A percentile compares a stretch with the other conserved stretches of the same genome.
phyloP scores from a whole-genome alignment of 2,888 invertebrate species.

The Salticus scenicus region DNA sequence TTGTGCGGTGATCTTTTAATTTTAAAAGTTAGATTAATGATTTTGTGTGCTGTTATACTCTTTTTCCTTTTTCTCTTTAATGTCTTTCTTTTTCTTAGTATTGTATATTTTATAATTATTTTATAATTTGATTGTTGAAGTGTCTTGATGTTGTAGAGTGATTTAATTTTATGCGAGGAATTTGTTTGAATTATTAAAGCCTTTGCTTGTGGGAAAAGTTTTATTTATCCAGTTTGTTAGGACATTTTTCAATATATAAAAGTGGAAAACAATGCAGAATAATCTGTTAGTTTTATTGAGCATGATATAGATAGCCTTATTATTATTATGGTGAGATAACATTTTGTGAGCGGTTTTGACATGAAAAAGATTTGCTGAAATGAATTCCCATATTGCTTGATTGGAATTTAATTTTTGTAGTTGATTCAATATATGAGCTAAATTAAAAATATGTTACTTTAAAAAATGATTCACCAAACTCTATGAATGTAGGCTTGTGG shows the following conservation, averaged over 20 bases:
- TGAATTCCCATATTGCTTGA: too few species aligned
- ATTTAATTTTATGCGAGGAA: neutral
- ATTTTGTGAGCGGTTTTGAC: too few species aligned
- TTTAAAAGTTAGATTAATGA: neutral
- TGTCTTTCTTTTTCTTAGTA: neutral
- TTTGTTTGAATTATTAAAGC: neutral
- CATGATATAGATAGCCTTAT: too few species aligned
- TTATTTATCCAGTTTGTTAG: neutral
- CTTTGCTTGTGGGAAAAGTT: neutral
- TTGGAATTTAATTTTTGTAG: too few species aligned
- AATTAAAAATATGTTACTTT: too few species aligned
- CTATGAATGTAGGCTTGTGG: too few species aligned
- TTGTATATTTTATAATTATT: neutral
- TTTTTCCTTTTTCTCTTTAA: neutral
- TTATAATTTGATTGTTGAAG: constrained; percentile 7
- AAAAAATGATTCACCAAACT: too few species aligned
- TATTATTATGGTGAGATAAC: too few species aligned
- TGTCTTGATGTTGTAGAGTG: neutral
- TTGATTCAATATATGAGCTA: too few species aligned
- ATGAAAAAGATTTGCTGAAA: too few species aligned
- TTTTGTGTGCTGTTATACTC: neutral
- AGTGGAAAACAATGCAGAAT: too few species aligned
- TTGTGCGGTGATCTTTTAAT: neutral
- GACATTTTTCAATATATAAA: neutral
- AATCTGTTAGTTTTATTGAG: too few species aligned